phyloP scores from a whole-genome alignment of 2,797 vertebrate species.

The Tragopan temminckii region DNA sequence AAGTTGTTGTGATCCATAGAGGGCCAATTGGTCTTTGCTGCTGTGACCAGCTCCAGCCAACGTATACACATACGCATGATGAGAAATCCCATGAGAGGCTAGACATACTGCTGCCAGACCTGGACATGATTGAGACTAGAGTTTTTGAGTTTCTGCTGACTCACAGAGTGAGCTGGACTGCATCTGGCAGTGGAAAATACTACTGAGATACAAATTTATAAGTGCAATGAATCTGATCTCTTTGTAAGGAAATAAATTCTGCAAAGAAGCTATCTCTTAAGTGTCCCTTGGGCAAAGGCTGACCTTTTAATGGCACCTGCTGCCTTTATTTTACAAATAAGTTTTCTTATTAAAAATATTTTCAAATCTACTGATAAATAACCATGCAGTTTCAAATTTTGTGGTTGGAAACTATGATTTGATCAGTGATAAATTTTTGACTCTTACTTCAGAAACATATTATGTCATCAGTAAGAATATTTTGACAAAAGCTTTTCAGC shows the following conservation, averaged over 20 bases:
- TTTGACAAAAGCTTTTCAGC: neutral
- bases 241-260: neutral
- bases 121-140: neutral
- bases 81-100: neutral
- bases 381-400: neutral
- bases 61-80: accelerated
- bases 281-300: neutral
- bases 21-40: neutral
- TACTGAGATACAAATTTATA: neutral
- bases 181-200: neutral
- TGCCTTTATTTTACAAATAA: neutral
- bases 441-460: neutral
- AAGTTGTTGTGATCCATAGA: neutral
- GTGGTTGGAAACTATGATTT: neutral
- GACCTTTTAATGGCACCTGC: neutral
- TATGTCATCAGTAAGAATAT: neutral
- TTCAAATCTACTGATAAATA: neutral
- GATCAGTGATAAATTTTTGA: neutral
- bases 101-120: neutral
- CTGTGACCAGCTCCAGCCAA: neutral
- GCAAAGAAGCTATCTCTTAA: neutral
- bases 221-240: neutral
- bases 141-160: neutral
- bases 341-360: neutral
- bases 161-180: neutral